These are phyloP conservation scores for Carabus problematicus DNA, from an alignment of 2,888 invertebrate genomes.

Conservation along the genomic window DNA sequence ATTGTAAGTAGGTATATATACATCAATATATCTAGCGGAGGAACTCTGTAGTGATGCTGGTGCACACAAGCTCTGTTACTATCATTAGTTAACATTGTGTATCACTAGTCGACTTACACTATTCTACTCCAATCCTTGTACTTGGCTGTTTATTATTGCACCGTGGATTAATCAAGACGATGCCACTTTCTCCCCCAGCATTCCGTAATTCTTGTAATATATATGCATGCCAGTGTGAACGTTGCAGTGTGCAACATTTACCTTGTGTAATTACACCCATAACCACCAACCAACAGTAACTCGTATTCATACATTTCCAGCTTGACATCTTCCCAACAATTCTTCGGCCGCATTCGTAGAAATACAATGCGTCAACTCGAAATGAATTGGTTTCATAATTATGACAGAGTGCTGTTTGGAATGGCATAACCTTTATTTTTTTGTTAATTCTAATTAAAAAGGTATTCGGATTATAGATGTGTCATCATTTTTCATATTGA, in stretches of 20 bases:
- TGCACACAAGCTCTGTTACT: slow-evolving; percentile 16
- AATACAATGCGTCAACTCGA: neutral
- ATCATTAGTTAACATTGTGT: slow-evolving; percentile 20
- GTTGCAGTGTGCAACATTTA: no score
- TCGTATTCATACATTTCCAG: no score
- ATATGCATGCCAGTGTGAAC: slow-evolving; percentile 33
- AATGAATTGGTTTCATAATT: slow-evolving; percentile 28
- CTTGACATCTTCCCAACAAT: no score
- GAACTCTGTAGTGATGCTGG: no score
- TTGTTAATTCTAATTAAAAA: slow-evolving; percentile 37
- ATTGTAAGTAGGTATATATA: no score
- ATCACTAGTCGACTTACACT: no score
- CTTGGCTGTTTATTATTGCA: no score
- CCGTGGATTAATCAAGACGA: no score
- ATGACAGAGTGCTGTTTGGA: slow-evolving; percentile 22
- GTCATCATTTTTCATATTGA: slow-evolving; percentile 33
- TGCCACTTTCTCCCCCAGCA: slow-evolving; percentile 6
- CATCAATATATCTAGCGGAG: no score
- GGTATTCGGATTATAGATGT: slow-evolving; percentile 32
- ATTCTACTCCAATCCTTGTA: no score
- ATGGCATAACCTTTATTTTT: slow-evolving; percentile 21
- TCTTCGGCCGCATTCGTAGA: slow-evolving; percentile 18
- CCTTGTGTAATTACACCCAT: no score
- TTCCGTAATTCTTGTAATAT: slow-evolving; percentile 26
- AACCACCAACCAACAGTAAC: no score